Percentiles rank a stretch among this genome's conserved stretches.
phyloP scores from a whole-genome alignment of 37 sponge, comb jelly and placozoan species.

The Theonella swinhoei region DNA sequence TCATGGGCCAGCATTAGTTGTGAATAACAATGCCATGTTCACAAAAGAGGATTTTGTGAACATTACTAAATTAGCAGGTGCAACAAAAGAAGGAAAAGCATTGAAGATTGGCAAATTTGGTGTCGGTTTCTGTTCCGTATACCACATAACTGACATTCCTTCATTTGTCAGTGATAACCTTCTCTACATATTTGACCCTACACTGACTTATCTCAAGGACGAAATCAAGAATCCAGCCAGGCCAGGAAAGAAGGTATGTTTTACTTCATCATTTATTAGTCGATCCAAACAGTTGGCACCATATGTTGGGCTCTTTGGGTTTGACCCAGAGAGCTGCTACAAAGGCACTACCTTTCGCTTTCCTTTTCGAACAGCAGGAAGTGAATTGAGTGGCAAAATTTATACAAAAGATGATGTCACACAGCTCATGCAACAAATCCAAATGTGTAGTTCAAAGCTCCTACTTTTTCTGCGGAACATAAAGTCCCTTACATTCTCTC shows the following conservation, averaged over 20 bases:
- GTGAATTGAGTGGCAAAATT: conserved; percentile 53
- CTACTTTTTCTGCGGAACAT: conserved; percentile 68
- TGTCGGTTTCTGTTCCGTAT: conserved; percentile 76
- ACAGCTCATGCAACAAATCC: conserved; percentile 15
- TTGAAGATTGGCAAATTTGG: conserved; percentile 77
- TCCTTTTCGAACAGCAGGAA: conserved; percentile 60
- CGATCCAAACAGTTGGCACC: conserved; percentile 53
- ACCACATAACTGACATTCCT: conserved; percentile 77
- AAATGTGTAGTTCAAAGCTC: conserved; percentile 22
- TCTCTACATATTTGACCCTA: conserved; percentile 76
- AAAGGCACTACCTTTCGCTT: conserved; percentile 78
- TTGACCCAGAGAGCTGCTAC: conserved; percentile 10
- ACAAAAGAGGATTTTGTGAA: conserved; percentile 77
- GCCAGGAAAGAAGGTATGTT: conserved; percentile 59
- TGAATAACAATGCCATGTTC: conserved; percentile 59
- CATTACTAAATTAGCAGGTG: conserved; percentile 81
- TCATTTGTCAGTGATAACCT: conserved; percentile 59
- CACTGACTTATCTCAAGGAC: conserved; percentile 34
- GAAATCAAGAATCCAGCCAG: conserved; percentile 31
- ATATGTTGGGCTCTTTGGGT: conserved; percentile 58
- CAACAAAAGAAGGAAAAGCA: conserved; percentile 61
- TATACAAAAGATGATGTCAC: conserved; percentile 15
- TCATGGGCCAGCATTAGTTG: conserved; percentile 70
- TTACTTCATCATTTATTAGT: conserved; percentile 13
- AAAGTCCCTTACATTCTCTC: conserved; percentile 28